Evolutionary conservation across 1,140 invertebrate species (phyloP).

Genomic region (Caenorhabditis brenneri): DNA sequence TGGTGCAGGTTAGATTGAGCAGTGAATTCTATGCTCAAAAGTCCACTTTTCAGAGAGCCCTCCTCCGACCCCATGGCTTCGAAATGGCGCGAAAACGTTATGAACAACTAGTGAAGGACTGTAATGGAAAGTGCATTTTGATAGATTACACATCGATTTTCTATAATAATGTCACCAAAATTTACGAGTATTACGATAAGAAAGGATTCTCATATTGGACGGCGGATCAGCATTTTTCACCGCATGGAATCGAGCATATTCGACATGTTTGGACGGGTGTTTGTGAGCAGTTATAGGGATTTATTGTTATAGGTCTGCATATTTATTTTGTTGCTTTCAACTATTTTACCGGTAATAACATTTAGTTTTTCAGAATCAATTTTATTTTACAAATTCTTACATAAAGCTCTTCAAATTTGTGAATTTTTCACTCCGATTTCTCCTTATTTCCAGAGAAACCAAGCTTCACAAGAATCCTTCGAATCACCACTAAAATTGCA

Average conservation of each 20-base stretch:
- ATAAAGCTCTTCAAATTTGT: not conserved
- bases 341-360: too few species aligned
- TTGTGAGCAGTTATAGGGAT: not conserved
- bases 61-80: not conserved
- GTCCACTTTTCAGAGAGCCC: not conserved
- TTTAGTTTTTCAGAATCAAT: too few species aligned
- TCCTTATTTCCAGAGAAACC: constrained; percentile 38
- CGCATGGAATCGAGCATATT: not conserved
- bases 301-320: too few species aligned
- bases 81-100: not conserved
- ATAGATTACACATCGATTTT: not conserved
- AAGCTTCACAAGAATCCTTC: not conserved
- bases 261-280: not conserved
- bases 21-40: not conserved
- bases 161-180: not conserved
- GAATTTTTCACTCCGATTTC: constrained; percentile 19
- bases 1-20: not conserved
- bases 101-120: not conserved
- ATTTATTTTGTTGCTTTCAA: too few species aligned
- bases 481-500: not conserved
- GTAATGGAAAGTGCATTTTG: not conserved
- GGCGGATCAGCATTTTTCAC: not conserved
- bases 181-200: not conserved
- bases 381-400: too few species aligned
- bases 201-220: not conserved